phyloP scores from a whole-genome alignment of 2,113 vertebrate genomes.

The Cathartes aura region DNA sequence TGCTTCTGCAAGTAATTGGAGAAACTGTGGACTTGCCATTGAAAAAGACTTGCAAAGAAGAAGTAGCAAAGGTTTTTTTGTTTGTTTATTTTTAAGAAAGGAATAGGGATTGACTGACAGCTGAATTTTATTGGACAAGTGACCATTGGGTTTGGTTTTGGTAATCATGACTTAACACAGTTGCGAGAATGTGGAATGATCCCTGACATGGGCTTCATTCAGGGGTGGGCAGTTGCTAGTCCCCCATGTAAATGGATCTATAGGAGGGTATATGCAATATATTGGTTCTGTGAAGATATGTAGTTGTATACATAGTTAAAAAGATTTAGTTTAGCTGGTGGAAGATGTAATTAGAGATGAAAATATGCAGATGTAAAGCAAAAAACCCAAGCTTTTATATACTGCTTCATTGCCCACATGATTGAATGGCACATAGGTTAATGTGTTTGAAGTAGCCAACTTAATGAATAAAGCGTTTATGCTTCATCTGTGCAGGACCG shows the following conservation, averaged over 20 bases:
- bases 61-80: background rate
- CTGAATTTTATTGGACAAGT: background rate
- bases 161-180: background rate
- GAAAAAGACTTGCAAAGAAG: background rate
- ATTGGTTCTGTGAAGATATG: background rate
- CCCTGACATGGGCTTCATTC: background rate
- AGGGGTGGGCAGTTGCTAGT: background rate
- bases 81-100: background rate
- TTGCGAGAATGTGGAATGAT: background rate
- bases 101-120: background rate
- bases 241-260: background rate
- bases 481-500: background rate
- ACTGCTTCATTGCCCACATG: background rate
- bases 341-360: background rate
- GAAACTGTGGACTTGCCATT: background rate
- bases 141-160: background rate
- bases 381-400: background rate
- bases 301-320: background rate
- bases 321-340: background rate
- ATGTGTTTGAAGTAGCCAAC: background rate
- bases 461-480: background rate
- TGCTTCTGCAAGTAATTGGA: background rate
- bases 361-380: background rate
- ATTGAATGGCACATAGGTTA: fast-evolving
- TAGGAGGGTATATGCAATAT: background rate